Evolutionary conservation across 2,113 vertebrate genomes (phyloP), one percentile per base, ranked within the genome.

Genomic region (Megalops atlanticus): DNA sequence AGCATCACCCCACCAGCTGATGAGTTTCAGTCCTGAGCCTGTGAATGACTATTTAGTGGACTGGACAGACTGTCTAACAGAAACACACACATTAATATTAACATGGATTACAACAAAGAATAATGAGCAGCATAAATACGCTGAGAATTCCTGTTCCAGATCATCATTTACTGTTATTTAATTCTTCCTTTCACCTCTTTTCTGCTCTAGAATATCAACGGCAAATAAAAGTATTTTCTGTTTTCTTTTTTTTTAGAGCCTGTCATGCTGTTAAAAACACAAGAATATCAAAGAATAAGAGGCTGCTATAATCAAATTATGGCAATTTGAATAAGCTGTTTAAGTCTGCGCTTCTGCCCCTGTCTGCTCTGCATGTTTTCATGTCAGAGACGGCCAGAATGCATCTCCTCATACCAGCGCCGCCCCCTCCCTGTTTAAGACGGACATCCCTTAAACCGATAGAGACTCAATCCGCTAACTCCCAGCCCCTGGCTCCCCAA

Each of bases 321-420:
- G 58, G n/a, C 58, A 64, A 64, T 64, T 64, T 64, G 58, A 64
- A 64, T 64, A 64, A 64, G 58, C 58, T 31, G 58, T 64, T 64
- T 64, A 64, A 64, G 58, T 31, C 58, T 31, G 58, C 11, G 58
- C 58, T 31, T 64, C 58, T 64, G 58, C 58, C 58, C 58, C 58
- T 10, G 11, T 31, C 58, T 58, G 52, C 52, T 64, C 58, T 31
- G 49, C 0, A 21, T 3, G 49, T 64, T 64, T 11, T 31, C n/a
- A 24, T 24, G 58, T 64, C 58, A 64, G 6, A 0, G 58, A 64
- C 58, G 58, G 31, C 58, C 58, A 64, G 58, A 31, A 64, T n/a
- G 11, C 49, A 24, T 24, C 18, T 54, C 47, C 2, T 1, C 47
- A 16, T 16, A 10, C 12, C 31, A n/a, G 5, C 58, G n/a, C n/a